Percentiles rank a stretch among this genome's conserved stretches.
Evolutionary conservation across 2,797 vertebrate genomes (phyloP).

Genomic region (Pristis pectinata): DNA sequence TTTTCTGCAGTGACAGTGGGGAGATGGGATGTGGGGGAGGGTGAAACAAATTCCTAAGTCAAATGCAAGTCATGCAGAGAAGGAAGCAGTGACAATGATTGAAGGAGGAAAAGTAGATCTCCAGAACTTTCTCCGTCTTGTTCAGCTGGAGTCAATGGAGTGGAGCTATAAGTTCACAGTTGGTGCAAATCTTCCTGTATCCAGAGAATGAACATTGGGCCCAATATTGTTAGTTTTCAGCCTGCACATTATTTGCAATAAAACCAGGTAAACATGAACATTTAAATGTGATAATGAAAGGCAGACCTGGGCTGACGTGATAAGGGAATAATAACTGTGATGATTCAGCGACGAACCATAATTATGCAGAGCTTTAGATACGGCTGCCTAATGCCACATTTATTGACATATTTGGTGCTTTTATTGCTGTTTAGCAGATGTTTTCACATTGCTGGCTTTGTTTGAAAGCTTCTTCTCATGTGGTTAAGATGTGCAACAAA

Average conservation of each 20-base stretch:
- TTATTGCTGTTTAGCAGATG: neutral
- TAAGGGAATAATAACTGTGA: neutral
- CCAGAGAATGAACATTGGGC: neutral
- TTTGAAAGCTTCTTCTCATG: neutral
- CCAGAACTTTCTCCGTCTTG: neutral
- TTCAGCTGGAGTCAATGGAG: neutral
- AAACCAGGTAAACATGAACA: conserved; percentile 7
- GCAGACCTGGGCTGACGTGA: conserved; percentile 8
- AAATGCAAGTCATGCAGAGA: neutral
- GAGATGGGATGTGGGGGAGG: neutral
- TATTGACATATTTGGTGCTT: neutral
- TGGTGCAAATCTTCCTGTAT: neutral
- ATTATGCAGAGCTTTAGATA: neutral
- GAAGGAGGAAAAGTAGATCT: neutral
- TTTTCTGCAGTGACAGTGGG: neutral
- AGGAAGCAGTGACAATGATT: neutral
- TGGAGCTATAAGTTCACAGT: neutral
- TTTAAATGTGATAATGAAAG: neutral
- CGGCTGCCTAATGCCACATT: neutral
- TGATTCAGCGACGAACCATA: neutral
- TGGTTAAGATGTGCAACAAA: neutral
- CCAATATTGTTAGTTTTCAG: neutral
- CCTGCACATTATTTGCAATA: neutral
- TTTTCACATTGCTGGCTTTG: neutral
- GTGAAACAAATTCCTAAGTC: neutral